Conservation (phyloP, 2,113 vertebrate species). For the Pseudopipra pipra region DNA sequence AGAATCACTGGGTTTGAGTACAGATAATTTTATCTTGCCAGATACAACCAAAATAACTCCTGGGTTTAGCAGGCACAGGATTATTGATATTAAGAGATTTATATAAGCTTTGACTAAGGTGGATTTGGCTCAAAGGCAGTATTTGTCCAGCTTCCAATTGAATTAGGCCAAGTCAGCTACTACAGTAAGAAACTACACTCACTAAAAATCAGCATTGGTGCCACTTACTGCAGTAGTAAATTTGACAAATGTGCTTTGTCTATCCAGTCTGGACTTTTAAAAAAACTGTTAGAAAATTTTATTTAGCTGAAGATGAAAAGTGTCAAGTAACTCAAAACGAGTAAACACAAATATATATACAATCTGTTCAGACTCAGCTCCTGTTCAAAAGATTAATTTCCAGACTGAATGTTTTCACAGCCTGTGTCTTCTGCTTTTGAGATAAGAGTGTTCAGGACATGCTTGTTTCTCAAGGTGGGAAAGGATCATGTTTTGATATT, state of each 20-base stretch:
- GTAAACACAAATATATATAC: neutral
- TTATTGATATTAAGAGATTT: neutral
- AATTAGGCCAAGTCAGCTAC: neutral
- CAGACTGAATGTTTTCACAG: neutral
- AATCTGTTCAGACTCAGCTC: neutral
- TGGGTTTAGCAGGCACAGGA: neutral
- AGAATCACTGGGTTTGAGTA: neutral
- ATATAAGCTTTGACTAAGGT: neutral
- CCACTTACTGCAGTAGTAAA: neutral
- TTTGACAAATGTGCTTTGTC: neutral
- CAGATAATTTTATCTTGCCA: neutral
- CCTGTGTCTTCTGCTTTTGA: neutral
- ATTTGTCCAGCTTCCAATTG: neutral
- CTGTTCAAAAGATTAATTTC: neutral
- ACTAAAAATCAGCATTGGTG: neutral
- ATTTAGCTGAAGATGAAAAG: neutral
- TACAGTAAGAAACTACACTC: neutral
- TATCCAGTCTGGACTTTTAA: neutral
- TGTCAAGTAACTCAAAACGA: neutral
- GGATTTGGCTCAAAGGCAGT: neutral
- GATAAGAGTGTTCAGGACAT: neutral
- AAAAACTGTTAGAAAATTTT: neutral
- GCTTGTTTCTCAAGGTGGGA: neutral
- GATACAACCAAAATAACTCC: neutral
- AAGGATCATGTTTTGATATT: neutral